Evolutionary conservation across 1,140 invertebrate species (phyloP).

Genomic region (Drosophila bocki): DNA sequence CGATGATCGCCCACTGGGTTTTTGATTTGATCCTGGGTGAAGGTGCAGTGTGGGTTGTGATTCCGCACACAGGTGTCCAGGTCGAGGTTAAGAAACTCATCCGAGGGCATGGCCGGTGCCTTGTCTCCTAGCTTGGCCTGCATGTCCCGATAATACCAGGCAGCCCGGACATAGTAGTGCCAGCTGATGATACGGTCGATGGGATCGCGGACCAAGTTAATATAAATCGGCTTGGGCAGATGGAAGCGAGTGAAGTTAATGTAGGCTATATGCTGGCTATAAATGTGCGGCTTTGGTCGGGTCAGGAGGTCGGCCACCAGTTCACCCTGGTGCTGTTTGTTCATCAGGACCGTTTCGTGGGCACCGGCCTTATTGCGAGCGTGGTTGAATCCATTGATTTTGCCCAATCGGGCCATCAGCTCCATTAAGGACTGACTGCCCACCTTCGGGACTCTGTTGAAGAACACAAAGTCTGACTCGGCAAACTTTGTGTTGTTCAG

Average conservation of each 20-base stretch:
- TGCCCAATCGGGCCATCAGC: conserved; percentile 90
- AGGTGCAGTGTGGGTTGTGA: conserved; percentile 92
- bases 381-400: conserved; percentile 92
- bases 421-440: conserved; percentile 96
- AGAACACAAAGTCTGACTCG: conserved; percentile 91
- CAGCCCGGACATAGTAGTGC: conserved; percentile 94
- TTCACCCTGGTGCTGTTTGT: conserved; percentile 90
- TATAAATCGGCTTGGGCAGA: conserved; percentile 93
- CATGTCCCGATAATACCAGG: conserved; percentile 95
- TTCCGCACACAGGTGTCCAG: conserved; percentile 94
- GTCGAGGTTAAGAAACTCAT: conserved; percentile 94
- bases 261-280: conserved; percentile 80
- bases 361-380: conserved; percentile 93
- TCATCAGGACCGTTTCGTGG: conserved; percentile 92
- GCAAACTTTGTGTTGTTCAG: conserved; percentile 93
- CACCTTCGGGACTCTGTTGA: conserved; percentile 95
- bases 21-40: conserved; percentile 91
- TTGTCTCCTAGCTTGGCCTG: conserved; percentile 93
- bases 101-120: conserved; percentile 91
- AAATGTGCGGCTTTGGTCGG: conserved; percentile 86
- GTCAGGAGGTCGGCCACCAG: conserved; percentile 85
- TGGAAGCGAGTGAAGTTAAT: conserved; percentile 88
- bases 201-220: conserved; percentile 95
- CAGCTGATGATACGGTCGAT: conserved; percentile 95
- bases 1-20: conserved; percentile 94